phyloP scores from a whole-genome alignment of 2,113 vertebrate genomes.

The Oreochromis niloticus region DNA sequence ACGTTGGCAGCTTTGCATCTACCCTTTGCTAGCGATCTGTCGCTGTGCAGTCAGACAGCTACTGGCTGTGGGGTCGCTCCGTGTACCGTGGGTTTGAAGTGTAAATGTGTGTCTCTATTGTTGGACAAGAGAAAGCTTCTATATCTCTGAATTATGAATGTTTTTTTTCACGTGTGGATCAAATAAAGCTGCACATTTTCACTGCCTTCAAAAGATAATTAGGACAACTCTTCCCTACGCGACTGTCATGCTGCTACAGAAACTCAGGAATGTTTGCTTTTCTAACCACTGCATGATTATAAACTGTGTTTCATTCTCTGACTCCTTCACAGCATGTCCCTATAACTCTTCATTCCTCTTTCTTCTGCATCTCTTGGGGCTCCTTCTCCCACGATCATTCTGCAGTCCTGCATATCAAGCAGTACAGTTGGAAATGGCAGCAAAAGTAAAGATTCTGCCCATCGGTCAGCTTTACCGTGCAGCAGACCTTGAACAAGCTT shows the following conservation, averaged over 20 bases:
- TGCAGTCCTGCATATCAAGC: not conserved
- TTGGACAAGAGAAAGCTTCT: conserved; percentile 46
- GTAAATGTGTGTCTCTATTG: conserved; percentile 26
- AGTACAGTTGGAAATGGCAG: not conserved
- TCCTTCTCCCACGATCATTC: not conserved
- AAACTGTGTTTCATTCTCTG: not conserved
- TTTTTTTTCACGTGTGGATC: not conserved
- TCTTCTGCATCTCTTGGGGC: not conserved
- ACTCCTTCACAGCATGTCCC: not conserved
- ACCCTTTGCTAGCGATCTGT: not conserved
- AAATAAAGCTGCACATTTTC: conserved; percentile 1
- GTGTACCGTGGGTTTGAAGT: conserved; percentile 3
- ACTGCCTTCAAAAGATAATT: not conserved
- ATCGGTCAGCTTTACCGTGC: conserved; percentile 9
- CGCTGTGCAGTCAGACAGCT: not conserved
- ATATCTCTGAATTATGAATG: conserved; percentile 34
- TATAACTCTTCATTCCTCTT: not conserved
- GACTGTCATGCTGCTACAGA: not conserved
- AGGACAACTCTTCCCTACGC: not conserved
- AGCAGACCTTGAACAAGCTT: conserved; percentile 18
- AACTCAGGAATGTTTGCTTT: not conserved
- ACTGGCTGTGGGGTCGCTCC: not conserved
- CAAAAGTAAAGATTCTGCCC: not conserved
- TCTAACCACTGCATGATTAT: not conserved
- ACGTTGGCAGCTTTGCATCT: not conserved